A percentile compares a stretch with the other conserved stretches of the same genome.
These are phyloP conservation scores for Acanthosepion esculentum DNA, from an alignment of 2,888 invertebrate species.

Conservation along the genomic window DNA sequence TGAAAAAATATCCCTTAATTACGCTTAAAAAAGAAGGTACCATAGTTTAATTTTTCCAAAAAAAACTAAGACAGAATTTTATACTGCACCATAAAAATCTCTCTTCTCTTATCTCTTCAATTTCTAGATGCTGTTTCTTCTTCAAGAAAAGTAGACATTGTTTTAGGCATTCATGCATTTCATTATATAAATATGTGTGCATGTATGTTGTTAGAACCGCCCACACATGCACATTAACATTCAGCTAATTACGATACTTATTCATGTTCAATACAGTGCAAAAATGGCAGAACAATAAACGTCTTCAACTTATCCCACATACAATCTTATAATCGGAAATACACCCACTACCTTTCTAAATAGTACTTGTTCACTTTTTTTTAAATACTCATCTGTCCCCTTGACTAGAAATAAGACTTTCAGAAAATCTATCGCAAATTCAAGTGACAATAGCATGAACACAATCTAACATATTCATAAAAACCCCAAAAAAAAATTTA, in stretches of 20 bases:
- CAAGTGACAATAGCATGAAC: neutral
- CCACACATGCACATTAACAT: neutral
- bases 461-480: neutral
- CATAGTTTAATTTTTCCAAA: no score
- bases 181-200: neutral
- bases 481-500: neutral
- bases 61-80: no score
- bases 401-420: neutral
- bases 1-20: neutral
- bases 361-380: neutral
- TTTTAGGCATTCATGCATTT: neutral
- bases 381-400: neutral
- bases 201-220: neutral
- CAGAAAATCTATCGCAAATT: neutral
- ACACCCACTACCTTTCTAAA: neutral
- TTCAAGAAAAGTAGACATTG: neutral
- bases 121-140: neutral
- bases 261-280: neutral
- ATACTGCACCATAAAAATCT: no score
- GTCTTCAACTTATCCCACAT: conserved; percentile 17
- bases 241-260: neutral
- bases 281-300: neutral
- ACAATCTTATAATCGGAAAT: neutral
- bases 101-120: no score
- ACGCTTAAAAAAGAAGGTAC: no score